These are phyloP conservation scores for Stenotaenia linearis DNA, from an alignment of 2,888 invertebrate species.

Conservation along the genomic window DNA sequence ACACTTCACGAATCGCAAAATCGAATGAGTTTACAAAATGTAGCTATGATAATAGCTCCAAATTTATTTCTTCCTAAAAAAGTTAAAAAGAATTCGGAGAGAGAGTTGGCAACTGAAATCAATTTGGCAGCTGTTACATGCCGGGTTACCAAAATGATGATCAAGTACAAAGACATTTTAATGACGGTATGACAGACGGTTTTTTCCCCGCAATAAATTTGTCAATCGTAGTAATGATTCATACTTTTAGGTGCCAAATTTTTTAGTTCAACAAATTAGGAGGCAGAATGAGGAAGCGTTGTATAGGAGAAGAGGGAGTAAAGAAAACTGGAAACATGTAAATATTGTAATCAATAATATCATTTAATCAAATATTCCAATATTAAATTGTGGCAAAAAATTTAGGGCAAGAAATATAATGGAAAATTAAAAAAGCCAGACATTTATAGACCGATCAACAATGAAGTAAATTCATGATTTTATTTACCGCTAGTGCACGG, in stretches of 20 bases:
- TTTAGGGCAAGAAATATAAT: slow-evolving; percentile 40
- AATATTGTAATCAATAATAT: slow-evolving; percentile 12
- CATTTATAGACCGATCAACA: slow-evolving; percentile 44
- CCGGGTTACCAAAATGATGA: slow-evolving; percentile 73
- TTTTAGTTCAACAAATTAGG: slow-evolving; percentile 35
- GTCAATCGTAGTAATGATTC: not conserved
- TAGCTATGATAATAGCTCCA: slow-evolving; percentile 92
- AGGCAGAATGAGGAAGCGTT: slow-evolving; percentile 28
- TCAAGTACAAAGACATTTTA: slow-evolving; percentile 68
- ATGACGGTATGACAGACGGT: slow-evolving; percentile 63
- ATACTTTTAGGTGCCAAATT: slow-evolving; percentile 32
- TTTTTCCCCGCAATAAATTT: not conserved
- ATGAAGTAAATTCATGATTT: slow-evolving; percentile 39
- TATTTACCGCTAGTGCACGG: not conserved
- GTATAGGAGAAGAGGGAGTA: slow-evolving; percentile 28
- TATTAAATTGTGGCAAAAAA: not conserved
- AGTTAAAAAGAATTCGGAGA: slow-evolving; percentile 31
- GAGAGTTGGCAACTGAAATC: slow-evolving; percentile 38
- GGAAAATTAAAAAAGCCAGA: slow-evolving; percentile 41
- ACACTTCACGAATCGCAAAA: slow-evolving; percentile 63
- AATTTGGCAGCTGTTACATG: slow-evolving; percentile 76
- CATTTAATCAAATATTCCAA: not conserved
- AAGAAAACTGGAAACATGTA: slow-evolving; percentile 35
- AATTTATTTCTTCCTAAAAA: slow-evolving; percentile 57
- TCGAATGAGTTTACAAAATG: slow-evolving; percentile 86